These are phyloP conservation scores for Clistopyga incitator DNA, from an alignment of 2,888 invertebrate genomes.

Conservation along the genomic window DNA sequence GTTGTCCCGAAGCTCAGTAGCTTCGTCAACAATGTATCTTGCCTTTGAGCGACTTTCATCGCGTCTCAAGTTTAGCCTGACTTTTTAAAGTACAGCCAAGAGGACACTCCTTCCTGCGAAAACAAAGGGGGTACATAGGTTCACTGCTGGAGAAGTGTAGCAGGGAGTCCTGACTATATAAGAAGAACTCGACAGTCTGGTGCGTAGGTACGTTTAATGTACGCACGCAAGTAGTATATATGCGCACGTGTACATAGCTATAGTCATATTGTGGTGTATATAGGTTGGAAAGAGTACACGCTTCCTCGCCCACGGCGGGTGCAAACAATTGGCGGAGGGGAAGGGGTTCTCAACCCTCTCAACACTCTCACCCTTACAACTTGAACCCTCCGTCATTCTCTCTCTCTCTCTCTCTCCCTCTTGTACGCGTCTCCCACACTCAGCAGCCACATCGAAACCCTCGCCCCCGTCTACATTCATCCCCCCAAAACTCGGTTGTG, in stretches of 20 bases:
- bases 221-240: not conserved
- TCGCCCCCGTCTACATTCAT: conserved; percentile 40
- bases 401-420: conserved; percentile 12
- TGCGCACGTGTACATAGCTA: not conserved
- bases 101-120: conserved; percentile 1
- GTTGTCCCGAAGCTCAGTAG: not conserved
- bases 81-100: conserved; percentile 6
- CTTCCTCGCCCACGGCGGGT: conserved; percentile 62
- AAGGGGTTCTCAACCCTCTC: conserved; percentile 70
- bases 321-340: conserved; percentile 65
- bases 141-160: not conserved
- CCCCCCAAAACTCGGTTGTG: conserved; percentile 42
- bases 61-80: conserved; percentile 14
- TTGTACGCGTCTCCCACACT: not conserved
- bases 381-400: conserved; percentile 45
- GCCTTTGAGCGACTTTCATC: conserved; percentile 1
- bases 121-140: conserved; percentile 15
- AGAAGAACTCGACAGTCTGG: conserved; percentile 11
- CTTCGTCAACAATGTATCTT: not conserved
- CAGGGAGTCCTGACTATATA: not conserved
- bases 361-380: conserved; percentile 47
- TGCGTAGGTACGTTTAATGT: not conserved
- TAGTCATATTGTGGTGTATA: not conserved
- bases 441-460: not conserved
- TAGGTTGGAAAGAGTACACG: conserved; percentile 18